phyloP scores from a whole-genome alignment of 2,888 invertebrate genomes.

The Criorhina ranunculi region DNA sequence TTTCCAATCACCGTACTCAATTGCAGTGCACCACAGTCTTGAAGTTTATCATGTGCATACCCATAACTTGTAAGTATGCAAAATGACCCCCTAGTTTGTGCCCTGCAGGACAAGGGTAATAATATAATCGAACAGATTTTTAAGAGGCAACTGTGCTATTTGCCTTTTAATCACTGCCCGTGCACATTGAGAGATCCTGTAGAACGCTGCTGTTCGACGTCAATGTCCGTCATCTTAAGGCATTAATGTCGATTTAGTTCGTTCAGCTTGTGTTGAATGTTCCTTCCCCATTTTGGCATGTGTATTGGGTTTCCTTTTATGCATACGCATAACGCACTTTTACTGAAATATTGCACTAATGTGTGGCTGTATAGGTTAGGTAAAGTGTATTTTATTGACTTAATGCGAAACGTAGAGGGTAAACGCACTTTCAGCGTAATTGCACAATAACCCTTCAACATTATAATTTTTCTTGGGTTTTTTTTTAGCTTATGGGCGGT shows the following conservation, averaged over 20 bases:
- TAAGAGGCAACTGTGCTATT: slow-evolving; percentile 40
- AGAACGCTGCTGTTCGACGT: slow-evolving; percentile 42
- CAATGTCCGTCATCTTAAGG: slow-evolving; percentile 63
- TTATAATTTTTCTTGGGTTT: slow-evolving; percentile 19
- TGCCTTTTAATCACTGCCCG: slow-evolving; percentile 48
- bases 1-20: no score
- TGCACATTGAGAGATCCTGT: slow-evolving; percentile 49
- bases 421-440: slow-evolving; percentile 60
- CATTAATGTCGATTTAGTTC: slow-evolving; percentile 47
- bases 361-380: background rate
- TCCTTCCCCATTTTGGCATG: background rate
- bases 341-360: slow-evolving; percentile 2
- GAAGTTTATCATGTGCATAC: background rate
- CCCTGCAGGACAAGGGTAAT: slow-evolving; percentile 31
- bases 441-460: slow-evolving; percentile 41
- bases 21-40: no score
- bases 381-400: slow-evolving; percentile 43
- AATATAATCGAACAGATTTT: slow-evolving; percentile 43
- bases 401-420: slow-evolving; percentile 47
- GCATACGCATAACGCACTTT: slow-evolving; percentile 36
- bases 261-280: slow-evolving; percentile 7
- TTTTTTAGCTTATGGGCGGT: slow-evolving; percentile 49
- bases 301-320: slow-evolving; percentile 1
- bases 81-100: slow-evolving; percentile 29
- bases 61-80: slow-evolving; percentile 22